phyloP scores from a whole-genome alignment of 2,888 invertebrate species.

The Microctonus brassicae region DNA sequence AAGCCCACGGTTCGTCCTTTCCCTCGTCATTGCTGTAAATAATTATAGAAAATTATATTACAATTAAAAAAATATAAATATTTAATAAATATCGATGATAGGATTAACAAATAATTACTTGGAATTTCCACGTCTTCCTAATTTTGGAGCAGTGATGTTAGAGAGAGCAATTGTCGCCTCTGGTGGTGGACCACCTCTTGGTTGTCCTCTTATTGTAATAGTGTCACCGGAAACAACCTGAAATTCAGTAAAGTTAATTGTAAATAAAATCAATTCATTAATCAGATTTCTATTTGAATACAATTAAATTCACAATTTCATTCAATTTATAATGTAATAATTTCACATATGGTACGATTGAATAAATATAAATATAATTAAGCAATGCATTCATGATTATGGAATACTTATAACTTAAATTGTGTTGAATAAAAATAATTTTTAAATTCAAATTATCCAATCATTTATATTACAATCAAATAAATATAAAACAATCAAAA shows the following conservation, averaged over 20 bases:
- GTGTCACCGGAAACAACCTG: slow-evolving; percentile 97
- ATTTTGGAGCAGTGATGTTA: slow-evolving; percentile 91
- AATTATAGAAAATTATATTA: slow-evolving; percentile 20
- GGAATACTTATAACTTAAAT: too few species aligned
- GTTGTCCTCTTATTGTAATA: slow-evolving; percentile 88
- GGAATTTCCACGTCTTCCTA: slow-evolving; percentile 82
- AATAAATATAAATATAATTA: neutral
- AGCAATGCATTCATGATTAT: too few species aligned
- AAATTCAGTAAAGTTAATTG: slow-evolving; percentile 50
- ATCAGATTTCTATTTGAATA: neutral
- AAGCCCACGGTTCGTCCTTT: slow-evolving; percentile 94
- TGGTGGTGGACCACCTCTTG: slow-evolving; percentile 89
- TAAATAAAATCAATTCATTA: neutral
- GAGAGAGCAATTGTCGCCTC: slow-evolving; percentile 93
- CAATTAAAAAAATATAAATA: neutral
- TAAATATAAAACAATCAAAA: neutral
- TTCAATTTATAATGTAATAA: neutral
- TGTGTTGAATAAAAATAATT: too few species aligned
- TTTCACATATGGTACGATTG: neutral
- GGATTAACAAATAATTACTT: slow-evolving; percentile 65
- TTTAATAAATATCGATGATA: neutral
- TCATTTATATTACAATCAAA: neutral
- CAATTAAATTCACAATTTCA: neutral
- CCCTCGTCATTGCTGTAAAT: slow-evolving; percentile 72
- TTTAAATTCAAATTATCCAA: too few species aligned